Evolutionary conservation across 2,888 invertebrate genomes (phyloP).

Genomic region (Trichogramma dendrolimi): DNA sequence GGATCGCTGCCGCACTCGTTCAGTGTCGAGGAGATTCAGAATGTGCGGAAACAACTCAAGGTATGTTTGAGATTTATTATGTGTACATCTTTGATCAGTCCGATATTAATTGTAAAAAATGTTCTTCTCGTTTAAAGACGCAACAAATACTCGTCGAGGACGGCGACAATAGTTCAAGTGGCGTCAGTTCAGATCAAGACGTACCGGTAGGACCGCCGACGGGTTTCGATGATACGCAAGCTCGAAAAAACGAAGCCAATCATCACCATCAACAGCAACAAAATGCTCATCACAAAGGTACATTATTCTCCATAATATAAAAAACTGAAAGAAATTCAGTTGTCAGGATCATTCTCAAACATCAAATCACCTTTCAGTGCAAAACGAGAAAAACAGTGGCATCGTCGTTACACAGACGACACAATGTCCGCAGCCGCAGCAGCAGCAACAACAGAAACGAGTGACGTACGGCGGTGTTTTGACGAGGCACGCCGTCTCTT

Average conservation of each 20-base stretch:
- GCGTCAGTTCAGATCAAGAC: slow-evolving; percentile 83
- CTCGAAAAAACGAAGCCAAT: slow-evolving; percentile 48
- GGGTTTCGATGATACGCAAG: slow-evolving; percentile 51
- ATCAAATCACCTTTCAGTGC: not conserved
- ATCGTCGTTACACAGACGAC: not conserved
- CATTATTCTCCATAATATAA: too few relatives aligned
- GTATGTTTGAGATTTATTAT: slow-evolving; percentile 16
- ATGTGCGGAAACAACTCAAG: slow-evolving; percentile 77
- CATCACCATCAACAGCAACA: slow-evolving; percentile 34
- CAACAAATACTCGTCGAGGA: slow-evolving; percentile 60
- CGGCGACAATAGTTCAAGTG: slow-evolving; percentile 84
- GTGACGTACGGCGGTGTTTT: slow-evolving; percentile 50
- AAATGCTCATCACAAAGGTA: slow-evolving; percentile 16
- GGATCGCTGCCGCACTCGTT: slow-evolving; percentile 79
- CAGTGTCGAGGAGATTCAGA: slow-evolving; percentile 85
- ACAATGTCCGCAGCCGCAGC: not conserved
- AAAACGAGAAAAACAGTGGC: slow-evolving; percentile 18
- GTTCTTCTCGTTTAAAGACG: slow-evolving; percentile 41
- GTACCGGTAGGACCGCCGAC: slow-evolving; percentile 57
- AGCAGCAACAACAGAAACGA: slow-evolving; percentile 14
- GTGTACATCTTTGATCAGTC: not conserved
- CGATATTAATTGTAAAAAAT: not conserved
- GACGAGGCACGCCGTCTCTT: slow-evolving; percentile 67
- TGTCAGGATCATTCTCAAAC: not conserved
- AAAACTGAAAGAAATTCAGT: too few relatives aligned